phyloP scores from a whole-genome alignment of 2,113 vertebrate genomes.

The Crotalus viridis region DNA sequence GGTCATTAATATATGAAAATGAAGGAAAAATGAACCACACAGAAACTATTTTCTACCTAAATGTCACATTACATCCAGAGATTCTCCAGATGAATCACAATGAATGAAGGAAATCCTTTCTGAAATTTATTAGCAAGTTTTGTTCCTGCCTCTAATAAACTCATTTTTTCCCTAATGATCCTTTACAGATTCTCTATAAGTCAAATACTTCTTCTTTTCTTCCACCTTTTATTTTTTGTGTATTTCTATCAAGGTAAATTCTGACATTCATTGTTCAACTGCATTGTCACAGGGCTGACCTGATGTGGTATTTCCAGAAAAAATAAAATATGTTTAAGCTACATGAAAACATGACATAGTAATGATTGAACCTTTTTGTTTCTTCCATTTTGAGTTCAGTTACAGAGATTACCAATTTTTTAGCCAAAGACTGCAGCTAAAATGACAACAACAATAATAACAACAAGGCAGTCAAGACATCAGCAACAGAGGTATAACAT shows the following conservation, averaged over 20 bases:
- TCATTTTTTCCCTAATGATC: neutral
- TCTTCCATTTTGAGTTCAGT: neutral
- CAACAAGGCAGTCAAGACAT: neutral
- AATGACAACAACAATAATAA: neutral
- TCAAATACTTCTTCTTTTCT: neutral
- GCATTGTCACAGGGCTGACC: neutral
- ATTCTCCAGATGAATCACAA: neutral
- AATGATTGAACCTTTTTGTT: neutral
- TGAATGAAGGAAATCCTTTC: neutral
- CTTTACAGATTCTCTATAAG: neutral
- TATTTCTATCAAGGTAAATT: no score
- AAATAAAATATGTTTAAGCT: neutral
- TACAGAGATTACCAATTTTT: neutral
- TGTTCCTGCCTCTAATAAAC: neutral
- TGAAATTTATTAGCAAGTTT: neutral
- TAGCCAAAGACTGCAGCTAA: neutral
- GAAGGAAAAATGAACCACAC: slow-evolving; percentile 4
- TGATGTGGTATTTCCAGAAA: neutral
- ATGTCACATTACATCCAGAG: neutral
- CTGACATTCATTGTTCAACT: neutral
- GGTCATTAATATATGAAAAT: neutral
- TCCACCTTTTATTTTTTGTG: neutral
- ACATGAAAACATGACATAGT: neutral
- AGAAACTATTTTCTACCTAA: slow-evolving; percentile 13
- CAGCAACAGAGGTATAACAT: neutral